These are phyloP conservation scores for Embiotoca jacksoni DNA, from an alignment of 2,113 vertebrate genomes.

Conservation along the genomic window DNA sequence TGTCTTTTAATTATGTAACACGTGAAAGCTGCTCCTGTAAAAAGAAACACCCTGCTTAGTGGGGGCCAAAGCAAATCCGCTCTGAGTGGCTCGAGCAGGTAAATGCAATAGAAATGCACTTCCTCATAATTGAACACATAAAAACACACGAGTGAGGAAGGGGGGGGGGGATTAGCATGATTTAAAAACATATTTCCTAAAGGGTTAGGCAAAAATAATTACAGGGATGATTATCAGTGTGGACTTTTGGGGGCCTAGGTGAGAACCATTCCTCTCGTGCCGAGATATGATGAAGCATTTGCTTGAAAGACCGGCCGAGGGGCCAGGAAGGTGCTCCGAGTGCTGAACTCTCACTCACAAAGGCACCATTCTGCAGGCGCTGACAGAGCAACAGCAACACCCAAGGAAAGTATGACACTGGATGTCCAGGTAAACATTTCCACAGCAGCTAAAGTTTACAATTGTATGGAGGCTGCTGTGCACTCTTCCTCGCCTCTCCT, in stretches of 20 bases:
- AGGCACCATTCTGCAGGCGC: slow-evolving; percentile 73
- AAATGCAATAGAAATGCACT: slow-evolving; percentile 45
- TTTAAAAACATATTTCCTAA: slow-evolving; percentile 57
- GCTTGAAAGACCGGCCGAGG: slow-evolving; percentile 48
- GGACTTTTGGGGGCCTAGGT: slow-evolving; percentile 40
- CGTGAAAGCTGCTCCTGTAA: slow-evolving; percentile 19
- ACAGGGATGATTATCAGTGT: slow-evolving; percentile 9
- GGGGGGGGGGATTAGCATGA: slow-evolving; percentile 38
- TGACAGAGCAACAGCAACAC: slow-evolving; percentile 71
- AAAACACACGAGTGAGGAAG: slow-evolving; percentile 45
- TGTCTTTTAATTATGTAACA: slow-evolving; percentile 58
- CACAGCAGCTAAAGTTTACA: slow-evolving; percentile 55
- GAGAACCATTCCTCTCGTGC: slow-evolving; percentile 36
- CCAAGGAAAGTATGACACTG: slow-evolving; percentile 74
- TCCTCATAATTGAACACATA: slow-evolving; percentile 44
- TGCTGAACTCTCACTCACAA: slow-evolving; percentile 68
- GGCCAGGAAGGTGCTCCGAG: slow-evolving; percentile 43
- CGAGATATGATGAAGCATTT: slow-evolving; percentile 57
- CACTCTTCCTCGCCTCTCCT: slow-evolving; percentile 42
- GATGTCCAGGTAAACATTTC: slow-evolving; percentile 79
- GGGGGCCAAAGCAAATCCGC: slow-evolving; percentile 67
- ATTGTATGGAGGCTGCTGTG: slow-evolving; percentile 41
- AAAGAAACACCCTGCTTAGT: slow-evolving; percentile 31
- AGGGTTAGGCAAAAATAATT: slow-evolving; percentile 40
- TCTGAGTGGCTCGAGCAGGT: slow-evolving; percentile 42